Base-by-base conservation (phyloP, 2,888 invertebrate genomes). In the Acrobasis repandana region DNA sequence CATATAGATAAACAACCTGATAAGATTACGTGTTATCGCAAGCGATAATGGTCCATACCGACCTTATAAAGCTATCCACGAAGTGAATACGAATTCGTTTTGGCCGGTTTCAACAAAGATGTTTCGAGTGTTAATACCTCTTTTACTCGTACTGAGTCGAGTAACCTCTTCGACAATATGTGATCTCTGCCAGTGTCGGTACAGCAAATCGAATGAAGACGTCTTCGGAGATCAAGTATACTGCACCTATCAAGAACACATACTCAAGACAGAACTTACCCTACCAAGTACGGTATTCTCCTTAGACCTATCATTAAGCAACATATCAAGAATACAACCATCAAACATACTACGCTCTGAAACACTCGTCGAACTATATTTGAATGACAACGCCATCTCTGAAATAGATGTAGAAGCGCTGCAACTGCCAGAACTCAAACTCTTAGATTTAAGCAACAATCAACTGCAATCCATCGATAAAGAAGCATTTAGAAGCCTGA, bases 391-490 rank as follows among this genome's bases (percentile, higher is more conserved):
- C 65, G 54, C 61, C 6, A 84, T 93, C 16, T 63, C 62, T 5
- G 73, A 78, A 16, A 83, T 93, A 16, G 72, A 72, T 16, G 33
- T 66, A 0, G 69, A 80, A 36, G 79, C 84, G 11, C 79, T 93
- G 2, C 67, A 71, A 34, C 64, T 93, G 6, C 83, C 88, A 0
- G 72, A 80, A 18, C 71, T 93, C 3, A 83, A 75, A 65, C 73
- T 75, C 60, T 67, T 93, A 36, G 90, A 93, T 76, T 76, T 93
- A 51, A 90, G 88, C 56, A 67, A 83, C 16, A 93, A 93, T 71
- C 65, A 70, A 58, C 64, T 93, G 2, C 77, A 85, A 48, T 74
- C 68, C 54, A 81, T 93, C 20, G 77, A 88, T 47, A 76, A 79
- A 64, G 83, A 84, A 43, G 76, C 83, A 0, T 93, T 93, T 61